Conservation (phyloP, 2,797 vertebrate genomes). For the Decapterus maruadsi region DNA sequence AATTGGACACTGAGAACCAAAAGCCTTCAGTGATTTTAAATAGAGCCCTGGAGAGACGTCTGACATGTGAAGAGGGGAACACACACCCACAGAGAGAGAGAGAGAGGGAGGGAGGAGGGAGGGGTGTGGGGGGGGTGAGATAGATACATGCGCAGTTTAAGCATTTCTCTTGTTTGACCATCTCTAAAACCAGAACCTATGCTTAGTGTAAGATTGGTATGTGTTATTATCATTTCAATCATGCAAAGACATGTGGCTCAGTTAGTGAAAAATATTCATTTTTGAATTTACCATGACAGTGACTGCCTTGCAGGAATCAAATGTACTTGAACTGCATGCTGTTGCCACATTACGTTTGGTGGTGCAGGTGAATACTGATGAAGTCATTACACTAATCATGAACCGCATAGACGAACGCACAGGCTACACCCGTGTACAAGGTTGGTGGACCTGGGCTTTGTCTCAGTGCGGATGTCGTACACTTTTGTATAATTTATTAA, state of each 20-base stretch:
- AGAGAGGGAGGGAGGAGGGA: too few species aligned
- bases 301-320: conserved; percentile 16
- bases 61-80: conserved; percentile 32
- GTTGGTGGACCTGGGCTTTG: neutral
- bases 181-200: conserved; percentile 24
- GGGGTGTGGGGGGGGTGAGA: too few species aligned
- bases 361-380: conserved; percentile 49
- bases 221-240: conserved; percentile 47
- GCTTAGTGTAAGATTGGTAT: conserved; percentile 31
- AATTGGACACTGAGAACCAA: conserved; percentile 64
- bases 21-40: conserved; percentile 52
- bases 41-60: conserved; percentile 36
- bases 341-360: conserved; percentile 26
- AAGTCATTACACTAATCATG: conserved; percentile 44
- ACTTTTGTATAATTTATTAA: conserved; percentile 11
- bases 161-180: conserved; percentile 15
- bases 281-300: conserved; percentile 40
- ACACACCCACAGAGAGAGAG: neutral
- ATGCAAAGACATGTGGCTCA: conserved; percentile 29
- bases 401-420: conserved; percentile 22
- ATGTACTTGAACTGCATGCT: conserved; percentile 34
- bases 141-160: neutral
- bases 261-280: conserved; percentile 38
- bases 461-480: conserved; percentile 5
- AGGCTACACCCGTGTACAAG: neutral